A percentile compares a stretch with the other conserved stretches of the same genome.
phyloP scores from a whole-genome alignment of 2,797 vertebrate genomes.

The Rousettus madagascariensis region DNA sequence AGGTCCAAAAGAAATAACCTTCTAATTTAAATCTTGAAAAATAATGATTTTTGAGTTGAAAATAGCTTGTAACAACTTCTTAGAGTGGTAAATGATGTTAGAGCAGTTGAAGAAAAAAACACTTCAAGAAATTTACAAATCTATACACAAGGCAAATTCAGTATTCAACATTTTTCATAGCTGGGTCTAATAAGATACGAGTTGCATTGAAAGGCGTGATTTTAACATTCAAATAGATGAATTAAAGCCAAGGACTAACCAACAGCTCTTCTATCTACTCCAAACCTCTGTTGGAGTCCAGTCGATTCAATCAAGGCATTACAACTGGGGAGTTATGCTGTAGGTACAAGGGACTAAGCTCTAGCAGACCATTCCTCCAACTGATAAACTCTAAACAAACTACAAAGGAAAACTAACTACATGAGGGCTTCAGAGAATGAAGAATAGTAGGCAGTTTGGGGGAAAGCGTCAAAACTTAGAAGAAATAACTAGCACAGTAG shows the following conservation, averaged over 20 bases:
- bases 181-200: not conserved
- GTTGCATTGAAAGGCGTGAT: not conserved
- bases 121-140: not conserved
- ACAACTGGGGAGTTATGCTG: not conserved
- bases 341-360: not conserved
- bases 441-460: not conserved
- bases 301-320: not conserved
- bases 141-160: not conserved
- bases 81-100: not conserved
- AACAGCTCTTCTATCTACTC: not conserved
- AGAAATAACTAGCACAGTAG: not conserved
- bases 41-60: not conserved
- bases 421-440: not conserved
- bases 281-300: not conserved
- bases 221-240: not conserved
- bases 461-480: not conserved
- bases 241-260: not conserved
- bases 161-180: not conserved
- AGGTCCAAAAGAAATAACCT: not conserved
- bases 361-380: not conserved
- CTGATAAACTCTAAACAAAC: not conserved
- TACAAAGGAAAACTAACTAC: not conserved
- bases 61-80: not conserved
- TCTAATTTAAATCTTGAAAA: not conserved
- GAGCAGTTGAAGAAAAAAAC: not conserved